Evolutionary conservation across 2,797 vertebrate genomes (phyloP).

Genomic region (Macroramphosus scolopax): DNA sequence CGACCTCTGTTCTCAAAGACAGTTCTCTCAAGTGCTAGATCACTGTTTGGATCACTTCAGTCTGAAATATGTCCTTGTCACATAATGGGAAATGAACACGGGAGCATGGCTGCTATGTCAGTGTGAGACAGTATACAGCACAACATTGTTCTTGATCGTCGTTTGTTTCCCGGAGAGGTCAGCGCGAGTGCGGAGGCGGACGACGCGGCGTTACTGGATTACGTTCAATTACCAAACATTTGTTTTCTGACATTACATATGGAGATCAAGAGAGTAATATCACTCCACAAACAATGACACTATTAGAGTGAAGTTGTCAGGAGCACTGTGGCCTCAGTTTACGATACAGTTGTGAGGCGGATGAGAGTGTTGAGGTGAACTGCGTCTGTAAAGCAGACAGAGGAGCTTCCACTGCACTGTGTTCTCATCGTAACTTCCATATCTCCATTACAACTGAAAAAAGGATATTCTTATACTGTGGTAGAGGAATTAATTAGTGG

Average conservation of each 20-base stretch:
- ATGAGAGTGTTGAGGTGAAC: background rate
- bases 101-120: conserved; percentile 43
- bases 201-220: conserved; percentile 50
- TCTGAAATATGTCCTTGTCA: conserved; percentile 73
- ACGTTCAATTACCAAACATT: conserved; percentile 67
- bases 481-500: conserved; percentile 6
- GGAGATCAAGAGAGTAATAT: conserved; percentile 40
- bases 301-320: conserved; percentile 25
- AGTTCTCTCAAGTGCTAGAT: conserved; percentile 70
- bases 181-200: conserved; percentile 33
- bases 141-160: conserved; percentile 49
- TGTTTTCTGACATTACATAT: conserved; percentile 64
- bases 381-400: conserved; percentile 3
- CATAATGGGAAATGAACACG: conserved; percentile 67
- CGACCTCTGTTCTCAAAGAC: conserved; percentile 75
- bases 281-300: conserved; percentile 53
- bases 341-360: background rate
- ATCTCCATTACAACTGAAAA: background rate
- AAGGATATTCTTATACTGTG: background rate
- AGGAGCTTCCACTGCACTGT: background rate
- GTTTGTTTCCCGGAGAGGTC: conserved; percentile 61
- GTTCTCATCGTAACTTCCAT: background rate
- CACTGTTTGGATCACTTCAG: conserved; percentile 71
- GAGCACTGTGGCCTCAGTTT: conserved; percentile 12
- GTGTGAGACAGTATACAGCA: conserved; percentile 48